Evolutionary conservation across 1,140 invertebrate genomes (phyloP).

Genomic region (Tenebrio molitor): DNA sequence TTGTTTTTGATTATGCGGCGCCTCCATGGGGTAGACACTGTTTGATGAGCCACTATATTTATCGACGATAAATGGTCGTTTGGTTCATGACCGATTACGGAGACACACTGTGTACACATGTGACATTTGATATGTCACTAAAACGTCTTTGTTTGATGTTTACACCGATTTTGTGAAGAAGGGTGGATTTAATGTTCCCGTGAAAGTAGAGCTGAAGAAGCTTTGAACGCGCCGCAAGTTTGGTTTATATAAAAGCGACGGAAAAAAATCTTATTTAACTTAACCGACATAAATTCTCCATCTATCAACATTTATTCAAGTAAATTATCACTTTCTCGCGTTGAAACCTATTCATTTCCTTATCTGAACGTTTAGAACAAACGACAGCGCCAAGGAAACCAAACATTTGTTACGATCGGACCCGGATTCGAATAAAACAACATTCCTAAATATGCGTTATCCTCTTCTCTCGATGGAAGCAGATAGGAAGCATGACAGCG

Average conservation of each 20-base stretch:
- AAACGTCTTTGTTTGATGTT: constrained; percentile 50
- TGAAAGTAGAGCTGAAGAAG: not conserved
- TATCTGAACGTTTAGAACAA: constrained; percentile 40
- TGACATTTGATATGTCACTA: constrained; percentile 46
- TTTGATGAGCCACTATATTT: constrained; percentile 36
- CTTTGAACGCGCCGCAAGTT: constrained; percentile 16
- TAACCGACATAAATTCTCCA: constrained; percentile 15
- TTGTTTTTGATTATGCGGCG: constrained; percentile 33
- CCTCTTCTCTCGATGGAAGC: not conserved
- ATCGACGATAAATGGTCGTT: constrained; percentile 41
- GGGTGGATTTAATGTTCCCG: not conserved
- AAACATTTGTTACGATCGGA: constrained; percentile 20
- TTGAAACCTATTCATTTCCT: constrained; percentile 31
- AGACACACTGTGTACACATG: constrained; percentile 48
- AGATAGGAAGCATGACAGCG: not conserved
- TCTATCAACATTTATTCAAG: constrained; percentile 33
- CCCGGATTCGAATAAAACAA: not conserved
- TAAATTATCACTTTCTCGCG: constrained; percentile 27
- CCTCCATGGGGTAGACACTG: constrained; percentile 1
- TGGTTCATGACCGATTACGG: constrained; percentile 48
- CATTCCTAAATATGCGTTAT: not conserved
- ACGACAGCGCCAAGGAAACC: constrained; percentile 11
- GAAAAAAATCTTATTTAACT: not conserved
- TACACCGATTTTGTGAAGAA: constrained; percentile 19
- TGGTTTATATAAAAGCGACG: not conserved